Conservation (phyloP, 2,113 vertebrate species). For the Hyla sarda region DNA sequence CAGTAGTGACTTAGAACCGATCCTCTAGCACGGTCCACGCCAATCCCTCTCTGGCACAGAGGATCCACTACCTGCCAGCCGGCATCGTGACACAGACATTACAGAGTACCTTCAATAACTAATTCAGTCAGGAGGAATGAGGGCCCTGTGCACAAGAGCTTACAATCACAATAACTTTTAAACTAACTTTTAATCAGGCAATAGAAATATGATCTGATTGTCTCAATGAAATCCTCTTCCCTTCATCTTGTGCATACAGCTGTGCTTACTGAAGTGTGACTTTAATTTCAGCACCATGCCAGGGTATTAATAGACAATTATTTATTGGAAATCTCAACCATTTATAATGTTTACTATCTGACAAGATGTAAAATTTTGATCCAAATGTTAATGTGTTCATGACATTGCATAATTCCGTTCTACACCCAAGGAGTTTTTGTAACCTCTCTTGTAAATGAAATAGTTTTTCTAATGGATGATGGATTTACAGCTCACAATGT, state of each 20-base stretch:
- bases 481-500: conserved; percentile 74
- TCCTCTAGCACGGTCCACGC: too few species aligned
- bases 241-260: conserved; percentile 72
- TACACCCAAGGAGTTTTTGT: conserved; percentile 70
- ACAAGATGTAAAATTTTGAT: conserved; percentile 86
- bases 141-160: too few species aligned
- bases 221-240: conserved; percentile 66
- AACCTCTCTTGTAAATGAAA: conserved; percentile 71
- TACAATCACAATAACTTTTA: too few species aligned
- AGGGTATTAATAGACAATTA: conserved; percentile 89
- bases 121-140: too few species aligned
- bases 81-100: too few species aligned
- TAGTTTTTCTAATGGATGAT: conserved; percentile 77
- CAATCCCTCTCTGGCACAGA: too few species aligned
- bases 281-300: conserved; percentile 85
- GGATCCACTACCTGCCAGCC: too few species aligned
- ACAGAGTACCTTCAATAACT: too few species aligned
- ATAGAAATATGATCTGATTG: conserved; percentile 48
- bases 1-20: too few species aligned
- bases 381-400: conserved; percentile 89
- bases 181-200: too few species aligned
- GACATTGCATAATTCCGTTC: conserved; percentile 82
- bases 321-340: conserved; percentile 87
- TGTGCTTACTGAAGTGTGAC: conserved; percentile 81
- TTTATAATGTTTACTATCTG: conserved; percentile 86